Conservation (phyloP, 2,888 invertebrate genomes). For the Acanthopleura granulata region DNA sequence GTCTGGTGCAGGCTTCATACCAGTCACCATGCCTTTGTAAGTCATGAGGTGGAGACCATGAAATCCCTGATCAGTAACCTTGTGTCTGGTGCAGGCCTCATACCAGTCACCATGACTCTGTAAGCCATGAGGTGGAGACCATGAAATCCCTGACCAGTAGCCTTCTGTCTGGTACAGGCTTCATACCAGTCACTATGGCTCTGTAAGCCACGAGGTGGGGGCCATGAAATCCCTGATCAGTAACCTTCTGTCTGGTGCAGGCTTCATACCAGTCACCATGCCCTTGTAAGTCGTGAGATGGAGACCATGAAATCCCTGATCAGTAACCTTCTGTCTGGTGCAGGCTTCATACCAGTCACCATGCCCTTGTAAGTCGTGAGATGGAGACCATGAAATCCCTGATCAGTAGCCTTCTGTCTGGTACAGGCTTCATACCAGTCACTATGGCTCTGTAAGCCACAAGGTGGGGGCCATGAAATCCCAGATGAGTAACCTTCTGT, state of each 20-base stretch:
- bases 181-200: conserved; percentile 38
- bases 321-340: conserved; percentile 77
- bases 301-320: conserved; percentile 69
- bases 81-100: conserved; percentile 72
- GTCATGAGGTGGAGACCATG: conserved; percentile 22
- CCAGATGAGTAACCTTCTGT: conserved; percentile 78
- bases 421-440: conserved; percentile 50
- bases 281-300: conserved; percentile 32
- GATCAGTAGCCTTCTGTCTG: conserved; percentile 78
- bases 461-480: conserved; percentile 21
- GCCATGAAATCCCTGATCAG: conserved; percentile 72
- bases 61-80: conserved; percentile 76
- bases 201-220: conserved; percentile 37
- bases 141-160: conserved; percentile 74
- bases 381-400: conserved; percentile 56
- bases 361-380: conserved; percentile 45
- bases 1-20: conserved; percentile 69
- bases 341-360: conserved; percentile 31
- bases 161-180: conserved; percentile 74
- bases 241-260: conserved; percentile 75
- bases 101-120: conserved; percentile 43
- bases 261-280: conserved; percentile 31
- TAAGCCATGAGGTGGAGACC: conserved; percentile 30
- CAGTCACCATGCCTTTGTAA: conserved; percentile 47
- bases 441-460: conserved; percentile 45